Evolutionary conservation across 2,888 invertebrate species (phyloP).

Genomic region (Hanleya hanleyi): DNA sequence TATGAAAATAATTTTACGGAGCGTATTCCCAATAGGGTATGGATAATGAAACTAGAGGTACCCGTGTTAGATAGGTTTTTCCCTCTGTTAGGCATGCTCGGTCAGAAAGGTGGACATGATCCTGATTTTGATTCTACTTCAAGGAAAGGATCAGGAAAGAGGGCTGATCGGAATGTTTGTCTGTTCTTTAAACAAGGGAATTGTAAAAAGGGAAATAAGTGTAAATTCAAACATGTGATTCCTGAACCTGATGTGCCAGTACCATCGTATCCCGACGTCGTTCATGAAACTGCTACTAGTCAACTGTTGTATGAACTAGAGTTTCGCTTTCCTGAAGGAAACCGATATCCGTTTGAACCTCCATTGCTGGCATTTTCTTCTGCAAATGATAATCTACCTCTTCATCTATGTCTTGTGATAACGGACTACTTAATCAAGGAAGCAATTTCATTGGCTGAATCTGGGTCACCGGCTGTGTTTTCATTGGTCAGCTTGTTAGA

Average conservation of each 20-base stretch:
- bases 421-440: constrained; percentile 52
- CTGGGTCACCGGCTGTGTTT: constrained; percentile 58
- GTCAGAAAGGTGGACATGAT: background rate
- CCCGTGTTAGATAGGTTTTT: constrained; percentile 43
- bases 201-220: constrained; percentile 61
- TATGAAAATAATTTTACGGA: constrained; percentile 61
- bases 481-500: constrained; percentile 62
- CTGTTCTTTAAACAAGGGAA: constrained; percentile 57
- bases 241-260: background rate
- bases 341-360: constrained; percentile 59
- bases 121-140: too few relatives aligned
- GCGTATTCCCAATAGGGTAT: constrained; percentile 56
- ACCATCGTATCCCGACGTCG: too few relatives aligned
- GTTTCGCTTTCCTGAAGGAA: constrained; percentile 60
- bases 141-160: background rate
- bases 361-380: constrained; percentile 64
- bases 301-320: constrained; percentile 53
- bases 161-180: constrained; percentile 42
- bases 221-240: constrained; percentile 46
- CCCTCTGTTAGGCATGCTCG: background rate
- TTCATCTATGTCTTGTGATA: constrained; percentile 57
- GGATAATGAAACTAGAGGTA: constrained; percentile 56
- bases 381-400: constrained; percentile 45
- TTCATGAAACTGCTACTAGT: background rate
- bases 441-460: constrained; percentile 49